Evolutionary conservation across 1,140 invertebrate species (phyloP), one percentile per base, ranked within the genome.

Genomic region (Pseudomyrmex gracilis): DNA sequence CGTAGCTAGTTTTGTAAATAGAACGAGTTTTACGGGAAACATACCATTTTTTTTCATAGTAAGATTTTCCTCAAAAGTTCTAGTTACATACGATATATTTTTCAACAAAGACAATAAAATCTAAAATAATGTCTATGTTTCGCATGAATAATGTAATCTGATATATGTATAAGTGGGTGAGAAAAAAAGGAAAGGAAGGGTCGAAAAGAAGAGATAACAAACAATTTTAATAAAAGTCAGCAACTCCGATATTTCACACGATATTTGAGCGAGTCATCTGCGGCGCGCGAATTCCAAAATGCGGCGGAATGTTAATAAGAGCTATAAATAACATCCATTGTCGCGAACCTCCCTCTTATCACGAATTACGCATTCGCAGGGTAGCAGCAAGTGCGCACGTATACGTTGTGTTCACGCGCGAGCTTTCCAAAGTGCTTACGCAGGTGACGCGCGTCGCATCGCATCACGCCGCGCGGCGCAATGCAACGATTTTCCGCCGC

Each of bases 401-500:
- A 45, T 10, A 45, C n/a, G 34, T 45, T 7, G 34, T 34, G 20
- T 3, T 15, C 61, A 2, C 1, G 45, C 17, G n/a, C 17, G 61
- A 34, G 64, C 22, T 78, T 47, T 17, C 20, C 49, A 55, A 68
- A 78, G 63, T 58, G 76, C 76, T 58, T 58, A 70, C 64, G 76
- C 76, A 80, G 76, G 66, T 80, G 76, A 80, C 53, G 76, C 66
- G 53, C 51, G 9, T 58, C n/a, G 9, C 63, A 34, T 43, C 24
- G 34, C 34, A 9, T 45, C 3, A 17, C 63, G 63, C n/a, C 15
- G 9, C 34, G 15, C 43, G 17, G 2, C 45, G 63, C 64, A 57
- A n/a, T 34, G 64, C 64, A 66, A 80, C 66, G 22, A 80, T 80
- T 80, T 80, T 80, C 76, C 53, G 66, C 43, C 53, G 66, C 66